Base-by-base conservation (phyloP, 1,140 invertebrate species). In the Trigoniulus corallinus region DNA sequence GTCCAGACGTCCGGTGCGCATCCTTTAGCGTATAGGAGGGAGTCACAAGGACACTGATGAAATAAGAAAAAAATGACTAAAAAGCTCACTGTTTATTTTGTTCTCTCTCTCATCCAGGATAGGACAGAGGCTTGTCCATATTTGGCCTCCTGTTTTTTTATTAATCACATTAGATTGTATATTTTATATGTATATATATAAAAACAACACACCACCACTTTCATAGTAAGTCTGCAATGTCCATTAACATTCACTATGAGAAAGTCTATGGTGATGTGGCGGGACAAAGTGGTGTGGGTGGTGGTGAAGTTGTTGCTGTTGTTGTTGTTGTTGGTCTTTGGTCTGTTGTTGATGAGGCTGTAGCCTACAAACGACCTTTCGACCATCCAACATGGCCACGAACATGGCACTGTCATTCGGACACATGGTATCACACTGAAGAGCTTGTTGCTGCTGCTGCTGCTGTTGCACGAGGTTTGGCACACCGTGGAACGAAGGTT, bases 361-460 rank as follows among this genome's bases (percentile, higher is more conserved):
- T 42, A 87, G 65, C 58, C 84, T 80, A 61, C 82, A 84, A 12
- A 85, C 81, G 27, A 87, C 84, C 52, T 82, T 84, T 57, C 85
- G 81, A 1, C 82, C 82, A 61, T 84, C 81, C 12, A 86, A 67
- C 1, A 86, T 82, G 1, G 83, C 82, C 3, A 84, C 80, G 61
- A 81, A 72, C 69, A 73, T 69, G 67, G 60, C 53, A 53, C 64
- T 65, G 27, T 65, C 65, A 25, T 48, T 56, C 13, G 60, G 53
- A n/a, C n/a, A n/a, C 7, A 7, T 34, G 7, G 29, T 7, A 34
- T 34, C 29, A 34, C 54, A 55, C 1, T 23, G 50, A 45, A 37
- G 25, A n/a, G 26, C 24, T 3, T 2, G 21, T 15, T 22, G 22
- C 4, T 39, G 40, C 40, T 45, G 47, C 23, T 13, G 26, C 24